Conservation (phyloP, 2,888 invertebrate genomes). For the Sarcophaga caerulescens region DNA sequence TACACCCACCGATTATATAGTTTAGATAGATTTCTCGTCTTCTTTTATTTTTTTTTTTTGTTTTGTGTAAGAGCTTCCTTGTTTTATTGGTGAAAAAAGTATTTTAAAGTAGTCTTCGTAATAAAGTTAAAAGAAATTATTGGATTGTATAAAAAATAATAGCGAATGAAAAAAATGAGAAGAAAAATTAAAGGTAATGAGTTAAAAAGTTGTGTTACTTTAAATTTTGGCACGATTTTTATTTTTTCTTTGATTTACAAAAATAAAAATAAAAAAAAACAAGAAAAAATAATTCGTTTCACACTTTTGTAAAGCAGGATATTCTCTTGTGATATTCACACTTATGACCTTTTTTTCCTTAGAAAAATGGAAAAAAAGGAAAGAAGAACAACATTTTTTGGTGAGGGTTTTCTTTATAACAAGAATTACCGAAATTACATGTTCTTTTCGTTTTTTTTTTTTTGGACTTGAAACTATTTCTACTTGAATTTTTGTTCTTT, state of each 20-base stretch:
- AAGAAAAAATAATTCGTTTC: constrained; percentile 28
- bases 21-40: constrained; percentile 69
- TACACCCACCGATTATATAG: constrained; percentile 72
- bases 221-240: constrained; percentile 54
- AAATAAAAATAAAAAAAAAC: not conserved
- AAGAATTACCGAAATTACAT: not conserved
- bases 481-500: not conserved
- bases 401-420: not conserved
- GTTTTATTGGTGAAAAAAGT: not conserved
- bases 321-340: constrained; percentile 56
- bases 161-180: not conserved
- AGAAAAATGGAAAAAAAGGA: no score
- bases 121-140: constrained; percentile 17
- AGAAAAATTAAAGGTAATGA: constrained; percentile 31
- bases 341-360: constrained; percentile 57
- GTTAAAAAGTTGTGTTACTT: constrained; percentile 31
- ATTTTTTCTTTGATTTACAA: constrained; percentile 14
- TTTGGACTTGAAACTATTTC: not conserved
- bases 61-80: not conserved
- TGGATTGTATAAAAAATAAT: not conserved
- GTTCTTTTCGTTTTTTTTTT: not conserved
- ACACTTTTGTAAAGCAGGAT: constrained; percentile 52
- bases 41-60: not conserved
- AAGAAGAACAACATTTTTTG: not conserved
- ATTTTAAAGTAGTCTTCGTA: constrained; percentile 3